phyloP scores from a whole-genome alignment of 1,140 invertebrate genomes.

The Drosophila hydei region DNA sequence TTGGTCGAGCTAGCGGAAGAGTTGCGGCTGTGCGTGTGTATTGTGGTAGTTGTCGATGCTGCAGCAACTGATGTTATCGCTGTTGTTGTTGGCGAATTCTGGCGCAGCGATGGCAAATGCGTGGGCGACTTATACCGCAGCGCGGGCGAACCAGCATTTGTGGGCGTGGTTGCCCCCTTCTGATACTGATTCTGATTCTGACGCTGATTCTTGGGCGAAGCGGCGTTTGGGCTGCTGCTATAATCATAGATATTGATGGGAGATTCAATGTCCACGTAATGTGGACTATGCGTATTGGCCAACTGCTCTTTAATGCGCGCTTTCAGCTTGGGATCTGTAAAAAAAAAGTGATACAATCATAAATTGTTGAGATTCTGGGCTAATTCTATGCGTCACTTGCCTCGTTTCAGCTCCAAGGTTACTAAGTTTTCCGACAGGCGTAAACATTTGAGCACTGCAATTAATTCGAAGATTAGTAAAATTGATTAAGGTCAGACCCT shows the following conservation, averaged over 20 bases:
- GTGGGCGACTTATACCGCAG: constrained; percentile 77
- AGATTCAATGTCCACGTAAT: constrained; percentile 84
- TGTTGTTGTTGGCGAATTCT: constrained; percentile 57
- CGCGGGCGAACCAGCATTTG: constrained; percentile 48
- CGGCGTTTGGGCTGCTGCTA: constrained; percentile 58
- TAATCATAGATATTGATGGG: constrained; percentile 79
- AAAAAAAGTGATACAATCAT: not conserved
- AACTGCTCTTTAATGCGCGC: constrained; percentile 91
- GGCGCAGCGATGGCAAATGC: constrained; percentile 75
- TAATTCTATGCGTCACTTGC: constrained; percentile 83
- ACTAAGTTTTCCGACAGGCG: constrained; percentile 94
- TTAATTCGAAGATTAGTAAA: constrained; percentile 39
- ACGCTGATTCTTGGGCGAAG: constrained; percentile 66
- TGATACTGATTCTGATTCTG: constrained; percentile 25
- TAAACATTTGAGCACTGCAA: constrained; percentile 96
- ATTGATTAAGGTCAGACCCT: not conserved
- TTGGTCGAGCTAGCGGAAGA: constrained; percentile 81
- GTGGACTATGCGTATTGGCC: constrained; percentile 85
- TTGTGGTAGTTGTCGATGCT: constrained; percentile 54
- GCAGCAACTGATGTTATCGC: constrained; percentile 42
- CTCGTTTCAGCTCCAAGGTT: constrained; percentile 93
- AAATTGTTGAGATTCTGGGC: not conserved
- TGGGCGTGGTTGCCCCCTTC: constrained; percentile 58
- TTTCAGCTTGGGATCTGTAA: constrained; percentile 92
- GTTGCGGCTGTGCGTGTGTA: constrained; percentile 78